Base-by-base conservation (phyloP, 2,113 vertebrate species). In the Mellivora capensis region DNA sequence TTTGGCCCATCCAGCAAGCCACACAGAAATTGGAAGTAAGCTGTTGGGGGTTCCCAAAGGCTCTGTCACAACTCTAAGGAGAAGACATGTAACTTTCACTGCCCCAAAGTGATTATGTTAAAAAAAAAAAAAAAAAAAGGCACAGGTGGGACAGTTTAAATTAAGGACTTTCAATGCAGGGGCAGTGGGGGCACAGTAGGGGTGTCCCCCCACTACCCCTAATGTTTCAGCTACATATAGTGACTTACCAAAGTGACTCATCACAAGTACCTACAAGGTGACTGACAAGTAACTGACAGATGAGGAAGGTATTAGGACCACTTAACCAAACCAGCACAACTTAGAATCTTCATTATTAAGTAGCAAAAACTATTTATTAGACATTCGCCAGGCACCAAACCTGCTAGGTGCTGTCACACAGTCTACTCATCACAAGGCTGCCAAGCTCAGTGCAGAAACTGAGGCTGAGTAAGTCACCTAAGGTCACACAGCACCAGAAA, bases 331-430 rank as follows among this genome's bases (percentile, higher is more conserved):
- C 29, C 27, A 52, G 18, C 4, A 3, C 12, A 52, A 69, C 23
- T 42, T 74, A 67, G 17, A 10, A 74, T 29, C 67, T 79, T n/a
- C 34, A 39, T 54, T 47, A 77, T 86, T 25, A n/a, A 47, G 7
- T 27, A 57, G 20, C 21, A 20, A 61, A 61, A 76, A 25, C 5
- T 13, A 39, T 3, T 72, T 44, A 44, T 42, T 54, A 14, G 64
- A 71, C 11, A 77, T 4, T 37, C 15, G 34, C 44, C 57, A 8
- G 1, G 21, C 10, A 47, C 44, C 67, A 34, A 7, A 57, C 20
- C 27, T 3, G 49, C 44, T 13, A 57, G 69, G 13, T 3, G 1
- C 37, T 21, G 2, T 12, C 17, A 6, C 11, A 25, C 1, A 6
- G 54, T 37, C 74, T 39, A 9, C 47, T 20, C 37, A 64, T 23